phyloP scores from a whole-genome alignment of 2,888 invertebrate species.

The Tetragonisca angustula region DNA sequence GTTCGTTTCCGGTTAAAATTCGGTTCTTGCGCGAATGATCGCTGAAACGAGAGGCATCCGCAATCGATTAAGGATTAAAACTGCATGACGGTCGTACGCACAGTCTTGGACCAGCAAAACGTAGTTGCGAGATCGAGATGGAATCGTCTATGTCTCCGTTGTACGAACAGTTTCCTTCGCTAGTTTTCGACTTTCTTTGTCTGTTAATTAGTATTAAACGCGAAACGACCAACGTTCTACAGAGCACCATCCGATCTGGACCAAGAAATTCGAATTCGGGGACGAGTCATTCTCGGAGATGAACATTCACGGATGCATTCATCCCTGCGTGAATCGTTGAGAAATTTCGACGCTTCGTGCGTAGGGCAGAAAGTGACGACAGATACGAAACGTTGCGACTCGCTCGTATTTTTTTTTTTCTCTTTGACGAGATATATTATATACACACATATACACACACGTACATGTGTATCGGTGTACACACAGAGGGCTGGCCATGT shows the following conservation, averaged over 20 bases:
- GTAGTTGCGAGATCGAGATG: not conserved
- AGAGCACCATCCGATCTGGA: slow-evolving; percentile 46
- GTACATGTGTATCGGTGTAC: no score
- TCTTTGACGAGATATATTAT: not conserved
- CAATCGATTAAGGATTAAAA: slow-evolving; percentile 29
- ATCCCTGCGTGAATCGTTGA: not conserved
- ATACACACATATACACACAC: no score
- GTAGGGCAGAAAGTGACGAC: not conserved
- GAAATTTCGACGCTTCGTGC: not conserved
- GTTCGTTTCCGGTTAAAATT: slow-evolving; percentile 9
- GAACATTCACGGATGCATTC: not conserved
- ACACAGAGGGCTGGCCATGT: slow-evolving; percentile 55
- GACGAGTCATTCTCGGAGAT: no score
- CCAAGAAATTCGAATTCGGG: slow-evolving; percentile 29
- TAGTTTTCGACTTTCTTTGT: slow-evolving; percentile 36
- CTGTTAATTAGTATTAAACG: slow-evolving; percentile 33
- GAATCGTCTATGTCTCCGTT: slow-evolving; percentile 11
- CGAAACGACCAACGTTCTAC: slow-evolving; percentile 62
- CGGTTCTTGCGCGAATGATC: not conserved
- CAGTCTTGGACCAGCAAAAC: slow-evolving; percentile 61
- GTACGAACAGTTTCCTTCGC: slow-evolving; percentile 25
- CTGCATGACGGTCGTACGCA: slow-evolving; percentile 56
- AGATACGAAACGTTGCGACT: not conserved
- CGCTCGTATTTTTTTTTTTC: not conserved
- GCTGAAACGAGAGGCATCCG: slow-evolving; percentile 18